Evolutionary conservation across 2,113 vertebrate species (phyloP), one percentile per base, ranked within the genome.

Genomic region (Chaetodon trifascialis): DNA sequence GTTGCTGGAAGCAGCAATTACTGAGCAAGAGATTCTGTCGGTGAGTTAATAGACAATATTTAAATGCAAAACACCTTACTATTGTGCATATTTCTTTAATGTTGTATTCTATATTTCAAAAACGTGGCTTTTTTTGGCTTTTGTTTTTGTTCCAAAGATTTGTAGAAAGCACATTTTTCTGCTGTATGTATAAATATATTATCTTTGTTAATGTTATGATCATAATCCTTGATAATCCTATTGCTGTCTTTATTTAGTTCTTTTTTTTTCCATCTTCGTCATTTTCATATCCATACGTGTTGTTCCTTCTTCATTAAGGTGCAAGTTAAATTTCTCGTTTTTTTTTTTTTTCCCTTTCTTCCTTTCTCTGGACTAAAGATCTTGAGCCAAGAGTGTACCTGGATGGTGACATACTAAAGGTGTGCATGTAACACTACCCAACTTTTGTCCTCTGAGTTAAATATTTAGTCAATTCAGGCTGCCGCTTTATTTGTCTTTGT

Each of bases 91-190:
- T 94, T 94, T 95, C 91, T 93, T 91, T 91, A 91, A 85, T 46
- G 79, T 93, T 93, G 89, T 94, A 92, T 81, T 89, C 92, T 92
- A 83, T 89, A 88, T 93, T 94, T 94, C 88, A 83, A 90, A 89
- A 85, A 87, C 34, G 90, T 94, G 91, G 92, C 91, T 92, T 91
- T 91, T 88, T 79, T 93, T 92, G 77, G 71, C 77, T 86, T 93
- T 91, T 92, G 79, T 91, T 94, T 94, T 93, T 83, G 93, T 94
- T 95, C 93, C 94, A 94, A 95, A 94, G 93, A 94, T 92, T 94
- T 94, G 88, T 94, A 93, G 93, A 93, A 91, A 93, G 93, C 93
- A 93, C 92, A 94, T 93, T 92, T 93, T 91, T 93, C 86, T 86
- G 89, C 87, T 78, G 73, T 94, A 84, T 90, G 91, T 92, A 93